Evolutionary conservation across 2,888 invertebrate genomes (phyloP), one percentile per base, ranked within the genome.

Genomic region (Agonopterix alstromeriana): DNA sequence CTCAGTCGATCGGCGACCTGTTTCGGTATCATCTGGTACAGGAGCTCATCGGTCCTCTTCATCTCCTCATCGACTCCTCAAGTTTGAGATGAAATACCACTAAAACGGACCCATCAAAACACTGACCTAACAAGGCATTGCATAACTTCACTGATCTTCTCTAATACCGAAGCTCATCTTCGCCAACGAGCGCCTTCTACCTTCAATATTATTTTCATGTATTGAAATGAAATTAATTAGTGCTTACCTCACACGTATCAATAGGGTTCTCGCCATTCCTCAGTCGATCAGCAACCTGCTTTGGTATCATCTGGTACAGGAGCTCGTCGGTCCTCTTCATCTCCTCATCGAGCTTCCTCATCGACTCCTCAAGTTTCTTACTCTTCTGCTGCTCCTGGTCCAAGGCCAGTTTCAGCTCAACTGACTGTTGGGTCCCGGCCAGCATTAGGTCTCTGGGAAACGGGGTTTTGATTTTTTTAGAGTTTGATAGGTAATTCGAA

Each of bases 21-120:
- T 76, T 97, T 98, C 35, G 99, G 99, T 89, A 99, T 98, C 98
- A 99, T 98, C 89, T 99, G 98, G 81, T 99, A 99, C 1, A 99
- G 85, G 27, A 99, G 88, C 65, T 98, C 97, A 73, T 99, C 98
- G 0, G 98, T 98, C 54, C 97, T 90, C 66, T 94, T 93, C 97
- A 98, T 17, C 4, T 27, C 27, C 27, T 5, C 27, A 27, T 5
- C 1, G 17, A 17, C 17, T 17, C 17, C 17, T 17, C 3, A 0
- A 3, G 17, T 17, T 17, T 17, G 17, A 14, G 2, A 14, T 14
- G 17, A 17, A 17, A 17, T 17, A 17, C 17, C 3, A 17, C 17
- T 17, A 17, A 17, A 17, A 17, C 17, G 17, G 17, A 17, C 17
- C 14, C 14, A 17, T 17, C 17, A 3, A 17, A 17, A 17, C 17